Evolutionary conservation across 2,797 vertebrate species (phyloP).

Genomic region (Hafferia zeledoni): DNA sequence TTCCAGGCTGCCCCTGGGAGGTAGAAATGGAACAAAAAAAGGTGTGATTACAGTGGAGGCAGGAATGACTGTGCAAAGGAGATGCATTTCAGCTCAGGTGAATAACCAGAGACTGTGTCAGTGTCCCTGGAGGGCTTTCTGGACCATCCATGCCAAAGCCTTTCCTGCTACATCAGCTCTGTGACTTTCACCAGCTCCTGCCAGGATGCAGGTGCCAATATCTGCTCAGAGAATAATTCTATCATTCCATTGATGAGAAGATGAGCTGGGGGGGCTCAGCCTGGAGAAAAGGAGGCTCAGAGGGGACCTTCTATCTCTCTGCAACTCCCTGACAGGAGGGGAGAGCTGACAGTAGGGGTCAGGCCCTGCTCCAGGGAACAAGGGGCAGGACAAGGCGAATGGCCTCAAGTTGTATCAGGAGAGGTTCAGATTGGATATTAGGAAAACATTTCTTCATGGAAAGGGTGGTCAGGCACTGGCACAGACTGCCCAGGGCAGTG

Average conservation of each 20-base stretch:
- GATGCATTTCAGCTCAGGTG: background rate
- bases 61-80: background rate
- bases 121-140: background rate
- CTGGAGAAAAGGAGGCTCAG: background rate
- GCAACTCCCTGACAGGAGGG: background rate
- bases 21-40: background rate
- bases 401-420: background rate
- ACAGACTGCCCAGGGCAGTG: background rate
- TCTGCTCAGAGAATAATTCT: background rate
- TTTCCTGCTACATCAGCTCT: background rate
- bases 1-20: background rate
- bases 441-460: fast-evolving
- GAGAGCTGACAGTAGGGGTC: background rate
- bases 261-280: background rate
- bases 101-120: background rate
- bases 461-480: background rate
- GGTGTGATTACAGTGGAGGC: background rate
- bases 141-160: background rate
- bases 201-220: background rate
- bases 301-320: background rate
- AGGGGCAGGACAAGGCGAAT: background rate
- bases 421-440: fast-evolving
- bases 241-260: background rate
- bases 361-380: background rate
- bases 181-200: background rate